Conservation (phyloP, 2,888 invertebrate species). For the Rhingia rostrata region DNA sequence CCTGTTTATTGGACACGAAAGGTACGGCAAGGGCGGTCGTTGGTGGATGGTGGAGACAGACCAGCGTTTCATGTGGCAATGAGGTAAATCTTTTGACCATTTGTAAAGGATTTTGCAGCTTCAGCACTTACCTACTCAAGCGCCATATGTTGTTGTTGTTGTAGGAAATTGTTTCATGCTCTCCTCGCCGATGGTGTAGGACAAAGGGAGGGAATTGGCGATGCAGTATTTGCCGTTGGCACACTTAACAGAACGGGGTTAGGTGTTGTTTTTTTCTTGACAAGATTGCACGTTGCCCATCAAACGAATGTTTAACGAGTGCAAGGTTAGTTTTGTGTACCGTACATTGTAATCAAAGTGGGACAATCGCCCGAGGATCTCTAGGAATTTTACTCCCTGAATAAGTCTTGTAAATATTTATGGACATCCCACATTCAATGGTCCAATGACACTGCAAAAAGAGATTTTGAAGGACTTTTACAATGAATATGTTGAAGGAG, state of each 20-base stretch:
- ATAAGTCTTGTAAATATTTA: too few relatives aligned
- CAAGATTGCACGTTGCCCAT: slow-evolving; percentile 19
- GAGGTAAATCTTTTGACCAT: slow-evolving; percentile 70
- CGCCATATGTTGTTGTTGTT: slow-evolving; percentile 58
- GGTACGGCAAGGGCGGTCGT: slow-evolving; percentile 9
- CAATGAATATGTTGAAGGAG: too few relatives aligned
- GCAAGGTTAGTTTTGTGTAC: slow-evolving; percentile 5
- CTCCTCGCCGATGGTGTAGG: neutral
- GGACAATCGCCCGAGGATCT: too few relatives aligned
- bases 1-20: slow-evolving; percentile 51
- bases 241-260: neutral
- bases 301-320: slow-evolving; percentile 29
- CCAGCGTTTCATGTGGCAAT: slow-evolving; percentile 66
- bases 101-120: slow-evolving; percentile 61
- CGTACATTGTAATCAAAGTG: neutral
- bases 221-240: slow-evolving; percentile 20
- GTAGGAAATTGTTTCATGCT: slow-evolving; percentile 32
- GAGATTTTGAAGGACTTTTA: too few relatives aligned
- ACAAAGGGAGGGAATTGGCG: neutral
- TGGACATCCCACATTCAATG: too few relatives aligned
- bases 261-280: neutral
- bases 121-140: slow-evolving; percentile 47
- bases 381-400: too few relatives aligned
- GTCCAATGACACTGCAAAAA: too few relatives aligned
- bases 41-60: slow-evolving; percentile 14